phyloP scores from a whole-genome alignment of 2,113 vertebrate genomes.

The Cricetomys ansorgei region DNA sequence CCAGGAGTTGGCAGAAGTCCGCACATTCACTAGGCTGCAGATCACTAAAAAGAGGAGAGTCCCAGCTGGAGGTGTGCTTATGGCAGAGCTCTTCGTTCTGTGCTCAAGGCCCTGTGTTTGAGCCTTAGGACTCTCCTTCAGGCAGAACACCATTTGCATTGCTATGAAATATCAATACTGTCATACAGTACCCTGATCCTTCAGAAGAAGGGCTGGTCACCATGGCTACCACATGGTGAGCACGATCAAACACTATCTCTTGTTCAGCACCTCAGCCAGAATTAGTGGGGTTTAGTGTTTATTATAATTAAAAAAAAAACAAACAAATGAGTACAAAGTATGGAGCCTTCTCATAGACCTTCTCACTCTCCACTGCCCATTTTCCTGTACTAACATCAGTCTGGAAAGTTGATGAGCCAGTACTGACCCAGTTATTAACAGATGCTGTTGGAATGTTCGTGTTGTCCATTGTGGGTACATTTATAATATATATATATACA shows the following conservation, averaged over 20 bases:
- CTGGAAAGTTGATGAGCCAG: background rate
- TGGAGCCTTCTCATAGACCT: background rate
- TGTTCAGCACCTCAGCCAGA: background rate
- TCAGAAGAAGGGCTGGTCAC: conserved; percentile 10
- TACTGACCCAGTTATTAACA: background rate
- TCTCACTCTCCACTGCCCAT: background rate
- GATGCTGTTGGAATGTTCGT: background rate
- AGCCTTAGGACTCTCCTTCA: background rate
- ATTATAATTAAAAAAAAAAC: background rate
- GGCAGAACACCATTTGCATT: background rate
- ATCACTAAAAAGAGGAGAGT: background rate
- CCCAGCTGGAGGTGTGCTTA: background rate
- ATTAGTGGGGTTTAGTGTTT: background rate
- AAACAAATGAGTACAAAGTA: background rate
- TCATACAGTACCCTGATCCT: too few relatives aligned
- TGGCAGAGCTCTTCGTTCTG: background rate
- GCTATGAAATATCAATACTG: background rate
- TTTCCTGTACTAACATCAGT: background rate
- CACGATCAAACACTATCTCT: background rate
- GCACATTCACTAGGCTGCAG: background rate
- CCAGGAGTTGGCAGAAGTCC: background rate
- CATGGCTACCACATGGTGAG: too few relatives aligned
- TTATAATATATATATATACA: too few relatives aligned
- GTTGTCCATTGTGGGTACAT: background rate
- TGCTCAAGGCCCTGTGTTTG: background rate